Evolutionary conservation across 2,888 invertebrate species (phyloP), one percentile per base, ranked within the genome.

Genomic region (Ichneumoninae sp.): DNA sequence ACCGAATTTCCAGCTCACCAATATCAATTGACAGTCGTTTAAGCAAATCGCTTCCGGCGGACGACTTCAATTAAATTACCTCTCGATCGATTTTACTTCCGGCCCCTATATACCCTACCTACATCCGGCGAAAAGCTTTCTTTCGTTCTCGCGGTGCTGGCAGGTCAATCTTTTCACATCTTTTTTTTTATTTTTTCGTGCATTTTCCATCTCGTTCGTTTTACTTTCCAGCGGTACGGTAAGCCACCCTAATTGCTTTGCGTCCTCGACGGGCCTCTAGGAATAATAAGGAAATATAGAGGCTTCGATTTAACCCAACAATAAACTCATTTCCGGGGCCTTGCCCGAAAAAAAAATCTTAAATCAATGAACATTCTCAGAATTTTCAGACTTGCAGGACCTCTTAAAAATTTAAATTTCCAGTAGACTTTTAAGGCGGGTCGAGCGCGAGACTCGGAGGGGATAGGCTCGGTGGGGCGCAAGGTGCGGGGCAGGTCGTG

Each of bases 61-160:
- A 88, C 88, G 82, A 85, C 88, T 90, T 89, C 89, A 89, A 91
- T 91, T 90, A 90, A 90, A 90, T 90, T 89, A 89, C 87, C 83
- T 83, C 71, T 74, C 80, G 50, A 71, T 65, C 68, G 88, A 83
- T 85, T 87, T 87, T 86, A 87, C 73, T 65, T 65, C 60, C 73
- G 60, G 16, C 44, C 5, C 2, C 33, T 8, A 4, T 33, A 26
- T 50, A 65, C 66, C 33, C 68, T 8, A 65, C 40, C 13, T 13
- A 44, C 44, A 44, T 44, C 16, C 16, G 60, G 75, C 71, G 33
- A 10, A 44, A 73, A 81, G 54, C 69, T 71, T 44, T 47, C 60
- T 57, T 40, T 47, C 65, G 22, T 78, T 52, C 8, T 36, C 40
- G n/a, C 40, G 70, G 16, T 60, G 16, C 54, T 19, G 65, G 50